Conservation (phyloP, 2,888 invertebrate genomes). For the Microdon myrmicae region DNA sequence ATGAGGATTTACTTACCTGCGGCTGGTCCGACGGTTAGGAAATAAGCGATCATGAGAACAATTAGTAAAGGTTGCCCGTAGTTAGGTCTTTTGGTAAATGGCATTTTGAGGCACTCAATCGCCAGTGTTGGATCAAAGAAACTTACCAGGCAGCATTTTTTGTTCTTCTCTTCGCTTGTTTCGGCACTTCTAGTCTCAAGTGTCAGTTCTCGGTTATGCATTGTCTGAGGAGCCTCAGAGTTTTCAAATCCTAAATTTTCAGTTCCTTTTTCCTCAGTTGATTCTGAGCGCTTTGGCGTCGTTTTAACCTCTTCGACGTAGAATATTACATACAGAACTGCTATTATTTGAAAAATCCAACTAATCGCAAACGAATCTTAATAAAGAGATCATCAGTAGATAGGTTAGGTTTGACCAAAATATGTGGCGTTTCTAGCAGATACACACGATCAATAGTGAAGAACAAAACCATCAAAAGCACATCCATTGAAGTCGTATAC, state of each 20-base stretch:
- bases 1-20: constrained; percentile 52
- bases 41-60: constrained; percentile 60
- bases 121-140: constrained; percentile 65
- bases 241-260: constrained; percentile 60
- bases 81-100: constrained; percentile 60
- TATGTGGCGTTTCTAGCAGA: too few relatives aligned
- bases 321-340: constrained; percentile 63
- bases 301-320: constrained; percentile 61
- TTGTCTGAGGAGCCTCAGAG: constrained; percentile 54
- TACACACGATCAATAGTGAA: too few relatives aligned
- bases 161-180: constrained; percentile 39
- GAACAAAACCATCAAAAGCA: too few relatives aligned
- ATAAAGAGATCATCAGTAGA: constrained; percentile 14
- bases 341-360: constrained; percentile 61
- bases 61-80: constrained; percentile 60
- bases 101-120: constrained; percentile 61
- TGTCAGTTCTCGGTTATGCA: constrained; percentile 56
- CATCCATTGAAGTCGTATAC: too few relatives aligned
- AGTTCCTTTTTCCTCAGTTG: constrained; percentile 48
- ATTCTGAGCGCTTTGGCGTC: constrained; percentile 14
- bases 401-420: constrained; percentile 1
- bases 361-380: constrained; percentile 63
- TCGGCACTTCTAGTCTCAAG: constrained; percentile 55
- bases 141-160: constrained; percentile 57
- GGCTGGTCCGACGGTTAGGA: constrained; percentile 61